Base-by-base conservation (phyloP, 92 coral and sea anemone species). In the Virgularia gustaviana region DNA sequence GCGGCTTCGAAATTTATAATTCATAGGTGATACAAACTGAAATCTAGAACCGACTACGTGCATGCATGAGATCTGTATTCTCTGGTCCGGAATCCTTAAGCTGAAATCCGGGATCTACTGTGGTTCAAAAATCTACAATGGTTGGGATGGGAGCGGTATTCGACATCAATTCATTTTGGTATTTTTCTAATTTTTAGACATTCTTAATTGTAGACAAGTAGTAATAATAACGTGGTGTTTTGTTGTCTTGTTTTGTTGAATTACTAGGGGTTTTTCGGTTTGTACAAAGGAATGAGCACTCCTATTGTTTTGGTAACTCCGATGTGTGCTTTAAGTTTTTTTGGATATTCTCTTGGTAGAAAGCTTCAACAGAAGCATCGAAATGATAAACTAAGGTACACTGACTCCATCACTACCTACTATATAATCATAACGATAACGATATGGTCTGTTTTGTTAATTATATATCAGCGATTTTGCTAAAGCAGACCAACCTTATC, bases 221-320 rank as follows among this genome's bases (percentile, higher is more conserved):
- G n/a, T n/a, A n/a, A n/a, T n/a, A n/a, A n/a, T n/a, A n/a, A n/a
- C n/a, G n/a, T n/a, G n/a, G 22, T 36, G 30, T 6, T n/a, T 10
- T 22, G 63, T 16, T 9, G 27, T 38, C 10, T 0, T 54, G 0
- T 65, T 24, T 63, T 15, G 23, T 28, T 43, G 31, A 25, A 30
- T 20, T 76, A 63, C 10, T 79, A 92, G 97, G 97, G 97, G 9
- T 77, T 92, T 49, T 81, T 89, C 63, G 97, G 97, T n/a, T 81
- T 92, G 39, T 92, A 92, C 71, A 92, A 89, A 66, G 97, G 97
- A 49, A 89, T 92, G 97, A 96, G 85, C 51, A 91, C 97, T 9
- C 97, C 97, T n/a, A 88, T 92, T 12, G 83, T 88, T 78, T 91
- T 91, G 49, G 96, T 89, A 3, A 90, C 98, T 19, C 98, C 98